These are phyloP conservation scores for Leptosomus discolor DNA, from an alignment of 2,113 vertebrate species.

Conservation along the genomic window DNA sequence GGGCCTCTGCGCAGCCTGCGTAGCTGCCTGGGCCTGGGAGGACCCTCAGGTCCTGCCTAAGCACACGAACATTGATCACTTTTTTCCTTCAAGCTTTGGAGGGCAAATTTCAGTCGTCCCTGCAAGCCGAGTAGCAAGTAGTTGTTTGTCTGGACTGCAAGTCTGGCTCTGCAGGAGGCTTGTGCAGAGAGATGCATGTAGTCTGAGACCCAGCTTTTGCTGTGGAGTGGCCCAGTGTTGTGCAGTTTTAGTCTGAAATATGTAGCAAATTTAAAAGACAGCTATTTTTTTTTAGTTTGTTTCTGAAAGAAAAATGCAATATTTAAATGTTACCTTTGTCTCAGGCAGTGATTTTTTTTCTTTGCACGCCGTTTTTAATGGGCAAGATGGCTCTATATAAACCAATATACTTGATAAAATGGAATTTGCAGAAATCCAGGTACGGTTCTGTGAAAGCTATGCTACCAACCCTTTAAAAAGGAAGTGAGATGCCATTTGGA, in stretches of 20 bases:
- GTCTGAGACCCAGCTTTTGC: neutral
- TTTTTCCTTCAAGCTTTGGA: neutral
- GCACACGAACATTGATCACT: rapidly evolving
- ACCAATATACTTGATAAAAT: neutral
- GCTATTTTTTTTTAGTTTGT: neutral
- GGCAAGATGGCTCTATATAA: neutral
- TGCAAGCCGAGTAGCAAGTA: neutral
- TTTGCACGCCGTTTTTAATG: neutral
- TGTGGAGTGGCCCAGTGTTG: neutral
- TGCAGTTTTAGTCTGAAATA: neutral
- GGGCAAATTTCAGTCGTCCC: neutral
- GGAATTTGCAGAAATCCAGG: neutral
- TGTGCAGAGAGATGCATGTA: rapidly evolving
- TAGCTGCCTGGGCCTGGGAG: neutral
- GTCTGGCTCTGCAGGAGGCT: neutral
- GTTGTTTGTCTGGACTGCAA: neutral
- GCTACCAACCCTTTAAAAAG: neutral
- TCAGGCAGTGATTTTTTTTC: neutral
- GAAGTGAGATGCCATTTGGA: neutral
- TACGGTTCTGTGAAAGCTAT: neutral
- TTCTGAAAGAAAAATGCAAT: neutral
- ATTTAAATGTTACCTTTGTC: neutral
- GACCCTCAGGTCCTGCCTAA: neutral
- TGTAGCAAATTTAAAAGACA: neutral
- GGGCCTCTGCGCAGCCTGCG: rapidly evolving